phyloP scores from a whole-genome alignment of 2,113 vertebrate species.

The Apteryx owenii region DNA sequence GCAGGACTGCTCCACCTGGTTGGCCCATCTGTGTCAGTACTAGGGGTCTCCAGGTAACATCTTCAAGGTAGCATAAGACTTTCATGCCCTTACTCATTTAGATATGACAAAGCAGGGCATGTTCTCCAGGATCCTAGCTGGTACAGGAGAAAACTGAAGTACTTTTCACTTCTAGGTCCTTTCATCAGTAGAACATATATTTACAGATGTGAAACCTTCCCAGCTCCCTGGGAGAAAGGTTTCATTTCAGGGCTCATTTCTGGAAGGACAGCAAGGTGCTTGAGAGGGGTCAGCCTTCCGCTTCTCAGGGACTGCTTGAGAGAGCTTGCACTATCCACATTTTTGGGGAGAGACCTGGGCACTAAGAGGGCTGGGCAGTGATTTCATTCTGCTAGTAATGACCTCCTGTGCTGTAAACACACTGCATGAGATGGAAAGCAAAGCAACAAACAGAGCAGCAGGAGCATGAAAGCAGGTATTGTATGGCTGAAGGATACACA shows the following conservation, averaged over 20 bases:
- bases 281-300: not conserved
- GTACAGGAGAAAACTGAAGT: not conserved
- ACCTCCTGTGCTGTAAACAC: not conserved
- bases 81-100: not conserved
- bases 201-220: not conserved
- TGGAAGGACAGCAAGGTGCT: not conserved
- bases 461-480: fast-evolving
- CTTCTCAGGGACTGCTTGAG: not conserved
- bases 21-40: not conserved
- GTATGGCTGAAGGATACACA: not conserved
- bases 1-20: not conserved
- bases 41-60: not conserved
- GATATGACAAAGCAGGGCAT: not conserved
- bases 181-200: not conserved
- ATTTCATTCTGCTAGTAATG: not conserved
- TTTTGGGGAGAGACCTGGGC: not conserved
- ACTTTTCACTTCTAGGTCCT: not conserved
- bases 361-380: not conserved
- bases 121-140: not conserved
- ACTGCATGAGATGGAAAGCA: not conserved
- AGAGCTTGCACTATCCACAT: not conserved
- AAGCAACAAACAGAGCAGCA: not conserved
- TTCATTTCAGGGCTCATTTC: not conserved
- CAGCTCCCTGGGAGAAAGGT: not conserved
- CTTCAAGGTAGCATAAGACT: not conserved